Base-by-base conservation (phyloP, 1,140 invertebrate genomes). In the Fopius arisanus region DNA sequence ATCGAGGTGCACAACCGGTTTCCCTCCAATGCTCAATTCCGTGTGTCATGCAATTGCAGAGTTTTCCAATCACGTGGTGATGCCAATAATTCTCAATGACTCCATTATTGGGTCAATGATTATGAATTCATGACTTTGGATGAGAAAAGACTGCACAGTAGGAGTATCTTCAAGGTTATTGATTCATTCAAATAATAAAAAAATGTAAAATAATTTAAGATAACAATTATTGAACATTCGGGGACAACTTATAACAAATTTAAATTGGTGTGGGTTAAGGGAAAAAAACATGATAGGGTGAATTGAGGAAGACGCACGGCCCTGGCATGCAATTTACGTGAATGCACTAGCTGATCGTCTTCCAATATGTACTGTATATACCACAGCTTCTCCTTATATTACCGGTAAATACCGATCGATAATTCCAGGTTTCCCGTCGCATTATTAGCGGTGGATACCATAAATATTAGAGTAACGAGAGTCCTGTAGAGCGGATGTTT, bases 271-370 rank as follows among this genome's bases (percentile, higher is more conserved):
- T n/a, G n/a, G n/a, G n/a, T n/a, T n/a, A n/a, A n/a, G n/a, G n/a
- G n/a, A n/a, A n/a, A n/a, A n/a, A n/a, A n/a, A n/a, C n/a, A n/a
- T n/a, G n/a, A n/a, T n/a, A 40, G 37, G 37, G 37, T 40, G 7
- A 40, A 40, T 40, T 40, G 37, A 40, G 14, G 31, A 75, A n/a
- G n/a, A n/a, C n/a, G 68, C 69, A 74, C 75, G 75, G 72, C 75
- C 75, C 75, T 77, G 75, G 69, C 51, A 71, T 72, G 72, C 70
- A 74, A 74, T 72, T 72, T 77, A 77, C 72, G 75, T 77, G 72
- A 14, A 72, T 74, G 63, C 63, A 77, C 68, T 74, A 67, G 67
- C 69, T 48, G 72, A 73, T 72, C 37, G 70, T 54, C 21, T 59
- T 59, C 23, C 54, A 59, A 59, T 48, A 16, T 14, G 43, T 37